phyloP scores from a whole-genome alignment of 2,888 invertebrate genomes.

The Eupeodes latifasciatus region DNA sequence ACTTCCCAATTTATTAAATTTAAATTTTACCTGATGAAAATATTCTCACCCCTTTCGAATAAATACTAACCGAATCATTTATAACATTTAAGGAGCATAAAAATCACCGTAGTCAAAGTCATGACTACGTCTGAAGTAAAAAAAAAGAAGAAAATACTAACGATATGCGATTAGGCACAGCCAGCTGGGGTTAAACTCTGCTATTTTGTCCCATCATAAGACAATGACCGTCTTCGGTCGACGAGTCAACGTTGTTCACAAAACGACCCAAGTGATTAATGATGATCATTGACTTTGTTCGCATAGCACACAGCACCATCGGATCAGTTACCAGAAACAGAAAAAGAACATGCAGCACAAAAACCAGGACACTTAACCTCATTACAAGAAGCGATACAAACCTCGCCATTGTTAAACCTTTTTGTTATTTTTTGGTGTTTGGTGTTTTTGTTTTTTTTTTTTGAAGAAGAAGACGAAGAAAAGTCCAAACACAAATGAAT shows the following conservation, averaged over 20 bases:
- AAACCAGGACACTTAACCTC: conserved; percentile 69
- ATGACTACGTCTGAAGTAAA: neutral
- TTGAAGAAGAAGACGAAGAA: neutral
- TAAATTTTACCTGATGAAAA: conserved; percentile 1
- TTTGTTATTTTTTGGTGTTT: conserved; percentile 4
- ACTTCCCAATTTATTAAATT: neutral
- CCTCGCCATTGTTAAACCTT: conserved; percentile 47
- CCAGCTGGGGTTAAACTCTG: conserved; percentile 49
- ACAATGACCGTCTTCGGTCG: neutral
- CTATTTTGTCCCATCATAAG: conserved; percentile 14
- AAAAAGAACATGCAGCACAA: conserved; percentile 15
- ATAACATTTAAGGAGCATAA: conserved; percentile 18
- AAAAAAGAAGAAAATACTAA: neutral
- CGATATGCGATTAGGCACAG: conserved; percentile 51
- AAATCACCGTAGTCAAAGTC: neutral
- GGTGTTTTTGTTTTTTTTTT: no score
- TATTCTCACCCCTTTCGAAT: conserved; percentile 40
- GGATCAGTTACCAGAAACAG: neutral
- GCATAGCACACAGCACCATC: neutral
- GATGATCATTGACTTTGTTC: conserved; percentile 67
- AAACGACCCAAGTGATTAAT: conserved; percentile 69
- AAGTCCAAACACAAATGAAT: conserved; percentile 48
- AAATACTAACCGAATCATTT: conserved; percentile 29
- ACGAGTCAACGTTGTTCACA: neutral
- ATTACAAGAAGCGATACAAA: conserved; percentile 61